phyloP scores from a whole-genome alignment of 2,888 invertebrate genomes.

The Blastobasis adustella region DNA sequence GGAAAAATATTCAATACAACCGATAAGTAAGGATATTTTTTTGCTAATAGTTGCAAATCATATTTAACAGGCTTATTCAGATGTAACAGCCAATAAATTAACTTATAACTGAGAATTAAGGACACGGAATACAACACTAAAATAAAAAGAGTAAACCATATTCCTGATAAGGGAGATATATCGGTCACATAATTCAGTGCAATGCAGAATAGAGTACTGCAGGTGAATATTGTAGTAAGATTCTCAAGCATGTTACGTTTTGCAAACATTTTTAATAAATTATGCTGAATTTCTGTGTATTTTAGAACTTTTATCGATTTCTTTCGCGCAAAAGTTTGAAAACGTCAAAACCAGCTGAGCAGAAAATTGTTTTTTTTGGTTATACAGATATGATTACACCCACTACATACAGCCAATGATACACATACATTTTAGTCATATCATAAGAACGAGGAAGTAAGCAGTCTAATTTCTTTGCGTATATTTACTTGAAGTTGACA shows the following conservation, averaged over 20 bases:
- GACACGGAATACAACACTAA: constrained; percentile 54
- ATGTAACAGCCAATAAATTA: constrained; percentile 68
- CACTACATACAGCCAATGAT: too few relatives aligned
- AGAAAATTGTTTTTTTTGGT: background rate
- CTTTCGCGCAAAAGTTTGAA: background rate
- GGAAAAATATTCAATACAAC: constrained; percentile 34
- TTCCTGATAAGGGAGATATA: constrained; percentile 54
- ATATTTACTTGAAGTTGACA: background rate
- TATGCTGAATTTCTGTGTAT: constrained; percentile 2
- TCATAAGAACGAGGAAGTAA: too few relatives aligned
- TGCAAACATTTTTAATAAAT: constrained; percentile 38
- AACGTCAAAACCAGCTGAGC: background rate
- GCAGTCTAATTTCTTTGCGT: background rate
- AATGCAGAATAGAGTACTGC: constrained; percentile 42
- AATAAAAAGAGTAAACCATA: constrained; percentile 61
- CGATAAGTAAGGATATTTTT: constrained; percentile 39
- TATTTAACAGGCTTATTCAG: constrained; percentile 68
- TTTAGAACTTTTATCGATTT: constrained; percentile 4
- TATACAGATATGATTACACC: too few relatives aligned
- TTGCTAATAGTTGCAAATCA: constrained; percentile 40
- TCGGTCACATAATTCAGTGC: constrained; percentile 51
- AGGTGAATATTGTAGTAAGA: constrained; percentile 41
- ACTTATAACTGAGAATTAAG: constrained; percentile 63
- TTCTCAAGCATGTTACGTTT: constrained; percentile 54
- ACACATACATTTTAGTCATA: too few relatives aligned